phyloP scores from a whole-genome alignment of 2,113 vertebrate species.

The Eudyptes chrysolophus region DNA sequence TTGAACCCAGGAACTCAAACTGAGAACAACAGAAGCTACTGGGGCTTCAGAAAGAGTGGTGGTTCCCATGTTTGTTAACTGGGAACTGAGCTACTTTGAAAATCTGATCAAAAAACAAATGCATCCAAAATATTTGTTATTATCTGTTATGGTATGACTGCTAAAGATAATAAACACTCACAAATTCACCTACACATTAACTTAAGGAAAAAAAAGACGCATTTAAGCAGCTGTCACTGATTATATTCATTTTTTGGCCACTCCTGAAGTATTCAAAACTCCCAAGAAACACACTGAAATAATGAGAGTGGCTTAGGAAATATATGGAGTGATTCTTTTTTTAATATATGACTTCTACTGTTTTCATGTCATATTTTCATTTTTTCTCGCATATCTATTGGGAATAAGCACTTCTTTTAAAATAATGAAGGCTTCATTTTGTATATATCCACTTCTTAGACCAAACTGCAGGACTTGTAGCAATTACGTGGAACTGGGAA shows the following conservation, averaged over 20 bases:
- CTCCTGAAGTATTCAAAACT: neutral
- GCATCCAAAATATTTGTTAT: neutral
- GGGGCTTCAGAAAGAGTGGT: neutral
- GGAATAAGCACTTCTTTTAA: neutral
- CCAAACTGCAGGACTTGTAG: neutral
- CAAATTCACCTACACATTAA: neutral
- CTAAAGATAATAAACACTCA: neutral
- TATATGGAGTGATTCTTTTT: neutral
- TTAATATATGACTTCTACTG: neutral
- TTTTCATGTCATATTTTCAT: neutral
- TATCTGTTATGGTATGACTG: neutral
- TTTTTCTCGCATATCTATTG: neutral
- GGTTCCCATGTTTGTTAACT: neutral
- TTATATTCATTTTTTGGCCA: neutral
- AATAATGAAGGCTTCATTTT: neutral
- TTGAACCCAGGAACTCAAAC: neutral
- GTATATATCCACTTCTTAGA: neutral
- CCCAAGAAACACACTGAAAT: neutral
- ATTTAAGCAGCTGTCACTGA: neutral
- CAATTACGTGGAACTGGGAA: neutral
- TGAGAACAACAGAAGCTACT: neutral
- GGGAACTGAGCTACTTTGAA: neutral
- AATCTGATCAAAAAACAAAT: neutral
- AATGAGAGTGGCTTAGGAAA: neutral
- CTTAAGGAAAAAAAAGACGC: neutral